Conservation (phyloP, 2,113 vertebrate species). For the Prinia subflava region DNA sequence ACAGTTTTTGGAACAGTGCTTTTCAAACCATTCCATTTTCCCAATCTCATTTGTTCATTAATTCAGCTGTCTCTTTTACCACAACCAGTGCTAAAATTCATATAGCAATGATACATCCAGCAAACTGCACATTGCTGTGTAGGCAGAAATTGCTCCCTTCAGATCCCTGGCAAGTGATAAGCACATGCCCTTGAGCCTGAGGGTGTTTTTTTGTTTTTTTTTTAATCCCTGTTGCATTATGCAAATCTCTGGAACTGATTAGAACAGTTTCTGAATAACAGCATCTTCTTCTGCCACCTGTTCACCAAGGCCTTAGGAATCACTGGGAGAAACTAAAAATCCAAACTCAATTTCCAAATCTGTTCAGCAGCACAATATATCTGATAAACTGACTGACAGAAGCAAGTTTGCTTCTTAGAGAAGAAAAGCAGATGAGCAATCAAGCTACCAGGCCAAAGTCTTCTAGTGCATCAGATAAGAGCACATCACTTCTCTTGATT, state of each 20-base stretch:
- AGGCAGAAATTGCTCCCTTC: background rate
- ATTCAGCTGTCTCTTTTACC: background rate
- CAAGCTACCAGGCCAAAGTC: background rate
- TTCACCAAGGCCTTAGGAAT: background rate
- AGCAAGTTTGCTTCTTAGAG: background rate
- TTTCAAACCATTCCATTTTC: background rate
- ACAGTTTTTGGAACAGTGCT: background rate
- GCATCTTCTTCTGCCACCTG: background rate
- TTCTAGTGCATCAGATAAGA: background rate
- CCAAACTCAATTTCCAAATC: background rate
- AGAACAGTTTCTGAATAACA: background rate
- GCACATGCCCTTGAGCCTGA: background rate
- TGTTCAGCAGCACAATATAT: background rate
- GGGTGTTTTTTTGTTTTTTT: background rate
- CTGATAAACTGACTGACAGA: background rate
- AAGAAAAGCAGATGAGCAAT: background rate
- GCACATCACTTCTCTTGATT: background rate
- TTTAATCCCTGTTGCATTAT: background rate
- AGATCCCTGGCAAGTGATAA: constrained; percentile 4
- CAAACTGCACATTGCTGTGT: background rate
- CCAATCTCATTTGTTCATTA: background rate
- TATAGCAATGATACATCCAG: constrained; percentile 7
- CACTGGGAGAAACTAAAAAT: background rate
- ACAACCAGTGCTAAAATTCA: background rate
- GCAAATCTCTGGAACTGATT: constrained; percentile 1